phyloP scores from a whole-genome alignment of 1,140 invertebrate genomes.

The Lepeophtheirus salmonis region DNA sequence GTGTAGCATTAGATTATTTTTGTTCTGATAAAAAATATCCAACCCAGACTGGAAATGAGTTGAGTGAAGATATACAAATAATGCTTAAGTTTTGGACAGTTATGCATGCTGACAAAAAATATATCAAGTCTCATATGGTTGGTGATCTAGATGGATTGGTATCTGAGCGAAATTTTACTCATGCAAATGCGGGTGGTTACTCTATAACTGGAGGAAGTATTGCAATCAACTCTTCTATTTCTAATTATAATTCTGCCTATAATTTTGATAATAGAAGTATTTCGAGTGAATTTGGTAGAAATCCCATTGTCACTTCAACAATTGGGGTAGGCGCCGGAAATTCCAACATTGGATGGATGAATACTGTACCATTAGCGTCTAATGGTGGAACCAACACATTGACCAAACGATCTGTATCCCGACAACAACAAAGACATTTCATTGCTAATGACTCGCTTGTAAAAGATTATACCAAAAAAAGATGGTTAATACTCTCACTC shows the following conservation, averaged over 20 bases:
- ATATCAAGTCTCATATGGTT: conserved; percentile 57
- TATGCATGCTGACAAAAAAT: conserved; percentile 91
- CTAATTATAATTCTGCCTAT: conserved; percentile 18
- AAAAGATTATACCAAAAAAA: conserved; percentile 82
- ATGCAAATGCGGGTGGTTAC: too few relatives aligned
- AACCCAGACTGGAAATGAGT: conserved; percentile 35
- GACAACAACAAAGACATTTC: conserved; percentile 34
- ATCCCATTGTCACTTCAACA: not conserved
- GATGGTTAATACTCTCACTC: conserved; percentile 80
- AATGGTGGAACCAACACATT: conserved; percentile 45
- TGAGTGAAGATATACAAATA: conserved; percentile 71
- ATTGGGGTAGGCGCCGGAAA: not conserved
- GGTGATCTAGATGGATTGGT: conserved; percentile 28
- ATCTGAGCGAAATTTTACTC: not conserved
- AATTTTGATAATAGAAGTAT: conserved; percentile 19
- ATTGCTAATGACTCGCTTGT: conserved; percentile 52
- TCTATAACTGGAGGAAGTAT: conserved; percentile 21
- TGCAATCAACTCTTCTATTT: conserved; percentile 20
- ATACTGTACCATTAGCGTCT: conserved; percentile 50
- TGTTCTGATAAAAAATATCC: conserved; percentile 64
- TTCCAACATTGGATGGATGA: conserved; percentile 60
- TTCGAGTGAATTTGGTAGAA: conserved; percentile 21
- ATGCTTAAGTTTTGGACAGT: conserved; percentile 89
- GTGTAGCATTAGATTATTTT: conserved; percentile 86
- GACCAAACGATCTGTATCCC: conserved; percentile 42